phyloP scores from a whole-genome alignment of 2,113 vertebrate species.

The Tilapia sparmanii region DNA sequence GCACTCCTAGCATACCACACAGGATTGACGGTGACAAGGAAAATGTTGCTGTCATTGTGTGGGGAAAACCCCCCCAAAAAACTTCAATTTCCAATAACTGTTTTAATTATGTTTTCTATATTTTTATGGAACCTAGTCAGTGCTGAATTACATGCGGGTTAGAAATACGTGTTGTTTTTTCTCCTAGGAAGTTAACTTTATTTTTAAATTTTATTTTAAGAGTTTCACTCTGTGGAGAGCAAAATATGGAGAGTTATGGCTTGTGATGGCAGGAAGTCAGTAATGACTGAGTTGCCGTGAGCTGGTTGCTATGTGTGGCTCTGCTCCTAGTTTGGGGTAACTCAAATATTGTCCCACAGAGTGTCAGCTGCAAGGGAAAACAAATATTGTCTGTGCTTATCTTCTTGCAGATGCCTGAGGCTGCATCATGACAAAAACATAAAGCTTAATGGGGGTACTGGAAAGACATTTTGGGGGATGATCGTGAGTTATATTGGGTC shows the following conservation, averaged over 20 bases:
- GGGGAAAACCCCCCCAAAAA: accelerated
- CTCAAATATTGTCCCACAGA: conserved; percentile 36
- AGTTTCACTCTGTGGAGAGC: background rate
- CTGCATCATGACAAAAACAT: background rate
- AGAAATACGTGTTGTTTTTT: background rate
- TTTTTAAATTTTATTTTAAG: background rate
- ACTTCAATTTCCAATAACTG: background rate
- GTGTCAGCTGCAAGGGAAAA: conserved; percentile 30
- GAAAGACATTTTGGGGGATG: background rate
- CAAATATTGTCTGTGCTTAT: conserved; percentile 10
- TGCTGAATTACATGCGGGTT: background rate
- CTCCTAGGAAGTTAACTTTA: background rate
- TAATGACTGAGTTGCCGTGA: conserved; percentile 14
- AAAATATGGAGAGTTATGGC: background rate
- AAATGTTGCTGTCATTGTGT: background rate
- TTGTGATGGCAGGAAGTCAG: background rate
- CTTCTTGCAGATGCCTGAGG: background rate
- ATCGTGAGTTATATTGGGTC: background rate
- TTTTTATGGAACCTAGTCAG: background rate
- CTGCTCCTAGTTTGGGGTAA: conserved; percentile 4
- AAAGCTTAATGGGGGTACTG: background rate
- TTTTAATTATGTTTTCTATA: background rate
- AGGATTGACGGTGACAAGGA: background rate
- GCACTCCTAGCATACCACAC: background rate
- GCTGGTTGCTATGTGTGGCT: background rate